Percentiles rank a stretch among this genome's conserved stretches.
These are phyloP conservation scores for Petroica traversi DNA, from an alignment of 2,113 vertebrate species.

Conservation along the genomic window DNA sequence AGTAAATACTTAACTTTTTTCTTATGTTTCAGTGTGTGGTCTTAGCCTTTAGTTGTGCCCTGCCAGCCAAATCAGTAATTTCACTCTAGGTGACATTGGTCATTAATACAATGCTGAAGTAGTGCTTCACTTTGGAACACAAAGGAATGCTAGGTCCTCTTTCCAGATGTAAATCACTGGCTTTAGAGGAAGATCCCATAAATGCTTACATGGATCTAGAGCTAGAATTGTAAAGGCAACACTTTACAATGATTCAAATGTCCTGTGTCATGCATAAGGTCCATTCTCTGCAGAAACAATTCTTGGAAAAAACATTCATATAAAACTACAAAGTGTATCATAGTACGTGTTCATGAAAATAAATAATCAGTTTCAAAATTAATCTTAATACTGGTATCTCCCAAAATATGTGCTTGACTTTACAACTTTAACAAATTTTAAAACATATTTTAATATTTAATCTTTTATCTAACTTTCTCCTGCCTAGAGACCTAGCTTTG, in stretches of 20 bases:
- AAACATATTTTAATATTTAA: neutral
- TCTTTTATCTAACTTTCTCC: neutral
- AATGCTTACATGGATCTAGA: neutral
- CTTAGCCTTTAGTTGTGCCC: neutral
- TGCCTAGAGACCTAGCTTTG: neutral
- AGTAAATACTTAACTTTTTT: neutral
- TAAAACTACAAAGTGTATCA: neutral
- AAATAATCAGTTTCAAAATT: neutral
- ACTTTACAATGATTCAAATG: neutral
- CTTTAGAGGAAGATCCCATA: neutral
- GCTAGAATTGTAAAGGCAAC: neutral
- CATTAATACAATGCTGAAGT: neutral
- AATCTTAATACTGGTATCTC: neutral
- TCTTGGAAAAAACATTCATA: neutral
- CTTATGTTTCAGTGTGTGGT: neutral
- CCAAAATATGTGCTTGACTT: neutral
- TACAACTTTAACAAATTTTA: neutral
- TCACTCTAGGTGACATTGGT: neutral
- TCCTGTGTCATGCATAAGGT: rapidly evolving
- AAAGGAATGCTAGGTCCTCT: neutral
- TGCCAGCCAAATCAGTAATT: neutral
- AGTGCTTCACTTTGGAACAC: neutral
- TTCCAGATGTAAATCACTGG: neutral
- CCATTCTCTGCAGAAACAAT: neutral
- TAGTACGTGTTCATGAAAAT: neutral